Base-by-base conservation (phyloP, 2,113 vertebrate species). In the Eupsittula cactorum region DNA sequence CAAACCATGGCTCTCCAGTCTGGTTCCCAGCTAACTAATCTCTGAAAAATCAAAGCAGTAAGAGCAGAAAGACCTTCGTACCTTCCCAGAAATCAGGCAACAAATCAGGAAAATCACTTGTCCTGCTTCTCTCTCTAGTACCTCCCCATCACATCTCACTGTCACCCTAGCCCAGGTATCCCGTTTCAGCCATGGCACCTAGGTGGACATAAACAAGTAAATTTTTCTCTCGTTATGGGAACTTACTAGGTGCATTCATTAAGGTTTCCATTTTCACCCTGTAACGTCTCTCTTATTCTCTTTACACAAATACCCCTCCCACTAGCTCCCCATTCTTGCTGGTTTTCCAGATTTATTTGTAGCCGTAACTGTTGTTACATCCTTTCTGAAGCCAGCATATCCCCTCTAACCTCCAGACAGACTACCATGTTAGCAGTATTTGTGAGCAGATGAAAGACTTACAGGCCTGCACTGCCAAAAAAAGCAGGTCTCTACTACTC, bases 171-270 rank as follows among this genome's bases (percentile, higher is more conserved):
- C 23, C 35, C 37, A 70, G 25, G 20, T 29, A 64, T 42, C 39
- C 25, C 0, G 0, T 59, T 69, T 88, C 53, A 52, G 37, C 25
- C 71, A 23, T 1, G 9, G 50, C 46, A 82, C 52, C 31, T 19
- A 29, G 13, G 16, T 49, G 27, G 74, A 65, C 0, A 0, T 0
- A 0, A 68, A 17, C 0, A 0, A 69, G 42, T 3, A 50, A 24
- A 46, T 35, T 63, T 37, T 84, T 63, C 42, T 41, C 28, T 69
- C 47, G 41, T 20, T 64, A 9, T 3, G 15, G 33, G 33, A 64
- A 84, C 39, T 69, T 57, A 31, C 2, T 39, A 73, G 31, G 25
- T 5, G 0, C 35, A 53, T 55, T 62, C 0, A 0, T 52, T 62
- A 33, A 62, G 23, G 47, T 28, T 74, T 79, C 44, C 29, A 53